These are phyloP conservation scores for Mustela lutreola DNA, from an alignment of 2,113 vertebrate genomes.

Conservation along the genomic window DNA sequence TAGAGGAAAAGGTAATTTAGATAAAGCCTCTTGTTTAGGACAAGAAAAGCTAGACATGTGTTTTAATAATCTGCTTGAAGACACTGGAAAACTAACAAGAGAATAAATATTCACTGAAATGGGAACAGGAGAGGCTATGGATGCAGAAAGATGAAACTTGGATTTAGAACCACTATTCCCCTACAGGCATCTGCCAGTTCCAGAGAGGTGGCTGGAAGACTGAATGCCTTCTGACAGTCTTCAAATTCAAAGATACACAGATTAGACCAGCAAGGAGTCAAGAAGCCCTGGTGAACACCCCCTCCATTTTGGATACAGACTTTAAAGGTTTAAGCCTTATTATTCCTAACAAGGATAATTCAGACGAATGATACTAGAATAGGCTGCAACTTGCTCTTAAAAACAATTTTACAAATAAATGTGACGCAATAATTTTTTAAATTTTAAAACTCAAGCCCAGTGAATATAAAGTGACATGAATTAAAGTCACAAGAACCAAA, in stretches of 20 bases:
- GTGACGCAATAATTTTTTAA: neutral
- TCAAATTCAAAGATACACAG: slow-evolving; percentile 1
- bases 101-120: neutral
- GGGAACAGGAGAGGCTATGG: neutral
- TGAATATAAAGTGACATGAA: neutral
- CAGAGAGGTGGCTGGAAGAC: neutral
- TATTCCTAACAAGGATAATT: neutral
- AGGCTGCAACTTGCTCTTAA: neutral
- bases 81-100: neutral
- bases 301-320: neutral
- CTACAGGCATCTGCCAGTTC: neutral
- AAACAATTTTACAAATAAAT: slow-evolving; percentile 21
- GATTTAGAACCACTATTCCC: neutral
- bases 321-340: neutral
- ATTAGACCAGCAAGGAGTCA: neutral
- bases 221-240: neutral
- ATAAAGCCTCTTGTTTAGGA: neutral
- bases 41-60: neutral
- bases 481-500: neutral
- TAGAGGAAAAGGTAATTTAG: neutral
- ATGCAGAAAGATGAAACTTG: neutral
- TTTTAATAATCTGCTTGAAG: neutral
- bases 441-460: neutral
- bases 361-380: neutral
- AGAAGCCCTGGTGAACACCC: neutral